Evolutionary conservation across 2,888 invertebrate species (phyloP).

Genomic region (Criorhina ranunculi): DNA sequence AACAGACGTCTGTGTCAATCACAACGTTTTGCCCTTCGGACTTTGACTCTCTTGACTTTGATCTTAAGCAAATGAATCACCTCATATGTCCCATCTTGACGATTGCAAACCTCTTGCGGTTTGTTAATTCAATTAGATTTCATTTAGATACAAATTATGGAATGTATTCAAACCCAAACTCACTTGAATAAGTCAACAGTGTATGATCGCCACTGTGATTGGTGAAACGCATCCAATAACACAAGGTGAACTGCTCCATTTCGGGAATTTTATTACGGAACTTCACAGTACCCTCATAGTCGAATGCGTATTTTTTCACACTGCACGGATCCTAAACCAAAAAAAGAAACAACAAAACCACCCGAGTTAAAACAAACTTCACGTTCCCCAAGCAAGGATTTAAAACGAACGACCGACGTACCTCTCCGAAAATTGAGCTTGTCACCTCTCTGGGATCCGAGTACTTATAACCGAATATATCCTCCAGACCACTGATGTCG

Average conservation of each 20-base stretch:
- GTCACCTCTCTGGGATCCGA: conserved; percentile 63
- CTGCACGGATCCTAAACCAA: conserved; percentile 86
- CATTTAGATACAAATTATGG: not conserved
- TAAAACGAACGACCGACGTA: conserved; percentile 47
- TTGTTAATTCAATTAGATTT: conserved; percentile 9
- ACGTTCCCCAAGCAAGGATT: conserved; percentile 37
- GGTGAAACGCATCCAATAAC: conserved; percentile 92
- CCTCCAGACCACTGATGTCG: conserved; percentile 62
- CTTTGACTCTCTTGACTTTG: no score
- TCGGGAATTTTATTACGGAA: conserved; percentile 90
- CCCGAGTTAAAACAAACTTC: conserved; percentile 17
- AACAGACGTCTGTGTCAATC: no score
- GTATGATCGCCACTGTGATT: conserved; percentile 94
- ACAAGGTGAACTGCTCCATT: conserved; percentile 92
- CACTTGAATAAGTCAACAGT: conserved; percentile 92
- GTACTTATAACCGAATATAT: conserved; percentile 78
- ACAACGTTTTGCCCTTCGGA: no score
- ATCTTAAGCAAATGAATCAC: not conserved
- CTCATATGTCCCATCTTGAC: no score
- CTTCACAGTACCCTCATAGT: conserved; percentile 89
- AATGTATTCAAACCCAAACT: conserved; percentile 80
- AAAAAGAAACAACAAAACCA: conserved; percentile 24
- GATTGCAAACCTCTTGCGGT: not conserved
- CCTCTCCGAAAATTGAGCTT: conserved; percentile 77
- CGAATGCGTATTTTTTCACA: conserved; percentile 89